Base-by-base conservation (phyloP, 2,888 invertebrate genomes). In the Ctena decussata region DNA sequence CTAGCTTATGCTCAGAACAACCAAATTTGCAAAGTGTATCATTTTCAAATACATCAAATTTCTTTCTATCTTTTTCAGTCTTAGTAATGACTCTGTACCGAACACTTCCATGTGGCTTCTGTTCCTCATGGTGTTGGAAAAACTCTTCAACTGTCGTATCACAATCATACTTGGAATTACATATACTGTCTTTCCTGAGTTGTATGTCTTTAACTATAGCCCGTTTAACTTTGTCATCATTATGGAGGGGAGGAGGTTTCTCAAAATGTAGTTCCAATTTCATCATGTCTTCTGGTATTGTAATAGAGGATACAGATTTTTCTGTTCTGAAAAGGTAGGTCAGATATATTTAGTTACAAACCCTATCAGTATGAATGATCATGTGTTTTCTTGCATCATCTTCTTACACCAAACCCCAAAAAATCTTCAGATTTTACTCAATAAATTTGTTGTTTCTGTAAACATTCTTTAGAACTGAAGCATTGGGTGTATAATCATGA, bases 221-320 rank as follows among this genome's bases (percentile, higher is more conserved):
- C 77, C 91, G 73, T 83, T 98, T 98, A 90, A 97, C 97, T 41
- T 98, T 97, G 96, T 99, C 91, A 87, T 93, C 93, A 81, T 94
- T 99, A 94, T 98, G 98, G 87, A 98, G 97, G 93, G 97, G 97
- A 0, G 98, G 97, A 0, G 98, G 98, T 93, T 98, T 97, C 24
- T 97, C 97, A 96, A 99, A 97, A 94, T 99, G 98, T 89, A 97
- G 97, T 96, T 99, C 99, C 94, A 98, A 98, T 87, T 97, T 96
- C 0, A 97, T 96, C 74, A 98, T 95, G 93, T 97, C 97, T n/a
- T 96, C 95, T 0, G 98, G 98, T 77, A 98, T 87, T 65, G 91
- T 87, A 27, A 91, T 24, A 53, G 44, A 11, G 0, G 27, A n/a
- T 2, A 18, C 3, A 44, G 8, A 15, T 21, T 44, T 30, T 30